A percentile compares a stretch with the other conserved stretches of the same genome.
These are phyloP conservation scores for Loxodonta africana DNA, from an alignment of 2,113 vertebrate species.

Conservation along the genomic window DNA sequence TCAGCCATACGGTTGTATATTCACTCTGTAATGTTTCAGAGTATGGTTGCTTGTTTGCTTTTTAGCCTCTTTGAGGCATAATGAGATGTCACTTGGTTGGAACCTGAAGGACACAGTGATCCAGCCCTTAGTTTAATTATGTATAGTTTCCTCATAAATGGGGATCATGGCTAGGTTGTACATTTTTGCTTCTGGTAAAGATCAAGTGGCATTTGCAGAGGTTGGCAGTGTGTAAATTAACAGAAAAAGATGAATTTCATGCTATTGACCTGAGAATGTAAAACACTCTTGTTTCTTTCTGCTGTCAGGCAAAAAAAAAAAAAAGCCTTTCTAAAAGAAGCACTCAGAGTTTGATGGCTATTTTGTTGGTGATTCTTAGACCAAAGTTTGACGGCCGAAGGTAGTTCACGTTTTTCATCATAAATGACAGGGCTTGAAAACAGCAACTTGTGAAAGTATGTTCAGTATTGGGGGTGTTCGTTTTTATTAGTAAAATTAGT, in stretches of 20 bases:
- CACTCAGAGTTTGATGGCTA: slow-evolving; percentile 14
- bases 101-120: slow-evolving; percentile 19
- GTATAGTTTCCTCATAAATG: neutral
- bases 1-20: neutral
- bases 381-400: slow-evolving; percentile 12
- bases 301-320: neutral
- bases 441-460: slow-evolving; percentile 11
- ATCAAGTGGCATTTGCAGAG: slow-evolving; percentile 56
- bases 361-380: slow-evolving; percentile 56
- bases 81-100: neutral
- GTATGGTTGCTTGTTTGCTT: neutral
- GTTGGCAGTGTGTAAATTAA: neutral
- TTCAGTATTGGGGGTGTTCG: neutral
- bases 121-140: neutral
- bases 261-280: neutral
- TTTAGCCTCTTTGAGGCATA: neutral
- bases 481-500: slow-evolving; percentile 45
- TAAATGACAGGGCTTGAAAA: slow-evolving; percentile 53
- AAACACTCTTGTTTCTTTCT: slow-evolving; percentile 52
- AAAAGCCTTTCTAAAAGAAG: slow-evolving; percentile 52
- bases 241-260: neutral
- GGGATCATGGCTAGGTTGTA: neutral
- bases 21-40: neutral
- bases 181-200: slow-evolving; percentile 51
- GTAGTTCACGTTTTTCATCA: slow-evolving; percentile 14